phyloP scores from a whole-genome alignment of 2,797 vertebrate species.

The Myotis planiceps region DNA sequence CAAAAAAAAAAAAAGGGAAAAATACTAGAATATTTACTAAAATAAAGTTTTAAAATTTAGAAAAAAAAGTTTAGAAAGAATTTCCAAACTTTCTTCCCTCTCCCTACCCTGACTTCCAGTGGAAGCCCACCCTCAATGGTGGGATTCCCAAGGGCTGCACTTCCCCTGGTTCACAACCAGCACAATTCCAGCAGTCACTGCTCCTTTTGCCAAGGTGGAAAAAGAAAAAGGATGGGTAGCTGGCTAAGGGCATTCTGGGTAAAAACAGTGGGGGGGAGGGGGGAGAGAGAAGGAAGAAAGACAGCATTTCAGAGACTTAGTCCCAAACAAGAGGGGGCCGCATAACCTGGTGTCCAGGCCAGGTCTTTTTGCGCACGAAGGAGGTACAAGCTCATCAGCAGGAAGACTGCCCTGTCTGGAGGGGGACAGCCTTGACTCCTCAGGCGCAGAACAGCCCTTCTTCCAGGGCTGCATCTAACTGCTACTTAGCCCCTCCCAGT shows the following conservation, averaged over 20 bases:
- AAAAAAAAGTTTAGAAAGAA: neutral
- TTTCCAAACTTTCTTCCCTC: neutral
- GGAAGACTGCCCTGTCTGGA: neutral
- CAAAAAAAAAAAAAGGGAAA: neutral
- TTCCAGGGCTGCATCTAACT: accelerated
- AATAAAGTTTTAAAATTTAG: neutral
- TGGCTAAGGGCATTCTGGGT: neutral
- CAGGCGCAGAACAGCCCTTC: neutral
- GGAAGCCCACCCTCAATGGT: accelerated
- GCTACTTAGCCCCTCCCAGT: neutral
- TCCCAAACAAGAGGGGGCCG: neutral
- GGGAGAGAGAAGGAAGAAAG: neutral
- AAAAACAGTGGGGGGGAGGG: too few species aligned
- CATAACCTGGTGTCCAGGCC: neutral
- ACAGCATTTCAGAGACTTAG: neutral
- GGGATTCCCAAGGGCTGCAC: neutral
- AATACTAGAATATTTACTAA: neutral
- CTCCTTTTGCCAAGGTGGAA: neutral
- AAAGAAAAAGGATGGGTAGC: too few species aligned
- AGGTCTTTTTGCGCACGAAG: neutral
- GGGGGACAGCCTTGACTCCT: neutral
- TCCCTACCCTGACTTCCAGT: neutral
- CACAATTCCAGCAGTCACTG: neutral
- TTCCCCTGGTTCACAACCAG: neutral
- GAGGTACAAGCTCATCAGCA: too few species aligned